Evolutionary conservation across 2,797 vertebrate genomes (phyloP).

Genomic region (Martes flavigula): DNA sequence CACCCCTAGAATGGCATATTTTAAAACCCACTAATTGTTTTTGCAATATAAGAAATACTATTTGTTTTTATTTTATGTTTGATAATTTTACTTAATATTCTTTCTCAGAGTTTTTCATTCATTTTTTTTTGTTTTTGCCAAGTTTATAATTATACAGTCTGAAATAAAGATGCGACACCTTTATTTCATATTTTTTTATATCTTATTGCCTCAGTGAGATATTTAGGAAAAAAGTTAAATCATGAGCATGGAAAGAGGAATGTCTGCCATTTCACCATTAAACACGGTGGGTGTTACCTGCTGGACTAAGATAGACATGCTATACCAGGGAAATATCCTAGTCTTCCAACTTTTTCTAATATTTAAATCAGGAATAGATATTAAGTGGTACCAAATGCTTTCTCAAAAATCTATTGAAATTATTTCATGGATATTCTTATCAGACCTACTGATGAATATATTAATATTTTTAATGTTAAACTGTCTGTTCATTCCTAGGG

Average conservation of each 20-base stretch:
- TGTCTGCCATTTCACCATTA: not conserved
- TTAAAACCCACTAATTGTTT: not conserved
- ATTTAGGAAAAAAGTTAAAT: constrained; percentile 3
- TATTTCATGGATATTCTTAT: not conserved
- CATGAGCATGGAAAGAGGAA: not conserved
- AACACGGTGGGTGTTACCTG: not conserved
- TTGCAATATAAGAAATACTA: not conserved
- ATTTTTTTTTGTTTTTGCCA: not conserved
- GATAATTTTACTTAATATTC: not conserved
- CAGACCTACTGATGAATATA: not conserved
- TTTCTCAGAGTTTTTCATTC: not conserved
- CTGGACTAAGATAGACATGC: not conserved
- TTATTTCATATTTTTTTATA: not conserved
- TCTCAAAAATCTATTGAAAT: constrained; percentile 12
- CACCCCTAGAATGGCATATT: not conserved
- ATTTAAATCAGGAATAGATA: constrained; percentile 23
- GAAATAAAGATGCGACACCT: not conserved
- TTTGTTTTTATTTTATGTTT: constrained; percentile 7
- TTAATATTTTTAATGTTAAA: not conserved
- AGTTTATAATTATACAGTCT: not conserved
- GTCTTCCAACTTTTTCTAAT: not conserved
- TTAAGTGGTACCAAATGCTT: not conserved
- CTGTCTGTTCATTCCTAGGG: not conserved
- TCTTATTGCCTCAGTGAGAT: not conserved
- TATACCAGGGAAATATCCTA: not conserved